Percentiles rank a stretch among this genome's conserved stretches.
Evolutionary conservation across 2,888 invertebrate genomes (phyloP).

Genomic region (Uloborus plumipes): DNA sequence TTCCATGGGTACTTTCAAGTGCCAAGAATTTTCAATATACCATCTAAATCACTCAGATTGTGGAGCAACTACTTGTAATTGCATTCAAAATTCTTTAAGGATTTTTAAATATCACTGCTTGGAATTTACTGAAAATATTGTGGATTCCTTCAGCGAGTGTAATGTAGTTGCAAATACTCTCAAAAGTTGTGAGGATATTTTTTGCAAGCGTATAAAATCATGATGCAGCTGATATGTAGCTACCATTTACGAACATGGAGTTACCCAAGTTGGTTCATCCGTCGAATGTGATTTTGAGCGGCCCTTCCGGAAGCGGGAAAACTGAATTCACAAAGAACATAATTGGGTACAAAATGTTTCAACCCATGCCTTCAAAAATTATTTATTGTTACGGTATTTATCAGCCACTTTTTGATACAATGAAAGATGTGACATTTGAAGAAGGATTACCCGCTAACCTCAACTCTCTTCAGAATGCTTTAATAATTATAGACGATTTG

Average conservation of each 20-base stretch:
- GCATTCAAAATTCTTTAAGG: too few relatives aligned
- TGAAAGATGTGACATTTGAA: constrained; percentile 21
- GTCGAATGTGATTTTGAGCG: background rate
- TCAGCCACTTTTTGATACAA: constrained; percentile 7
- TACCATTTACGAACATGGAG: constrained; percentile 1
- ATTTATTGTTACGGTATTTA: constrained; percentile 14
- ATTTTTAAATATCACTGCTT: too few relatives aligned
- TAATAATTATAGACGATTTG: constrained; percentile 19
- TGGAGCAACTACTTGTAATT: too few relatives aligned
- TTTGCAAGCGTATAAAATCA: constrained; percentile 4
- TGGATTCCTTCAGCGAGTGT: background rate
- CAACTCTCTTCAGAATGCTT: background rate
- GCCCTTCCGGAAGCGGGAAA: background rate
- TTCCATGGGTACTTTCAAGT: too few relatives aligned
- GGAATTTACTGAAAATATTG: background rate
- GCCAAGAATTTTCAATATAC: too few relatives aligned
- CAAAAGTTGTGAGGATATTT: background rate
- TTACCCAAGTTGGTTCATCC: constrained; percentile 8
- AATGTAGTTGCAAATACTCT: background rate
- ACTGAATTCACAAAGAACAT: constrained; percentile 7
- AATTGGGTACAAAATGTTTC: background rate
- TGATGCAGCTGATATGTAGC: background rate
- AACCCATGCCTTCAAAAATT: constrained; percentile 10
- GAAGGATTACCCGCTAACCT: constrained; percentile 14
- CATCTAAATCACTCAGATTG: too few relatives aligned